phyloP scores from a whole-genome alignment of 2,797 vertebrate species.

The Muscicapa striata region DNA sequence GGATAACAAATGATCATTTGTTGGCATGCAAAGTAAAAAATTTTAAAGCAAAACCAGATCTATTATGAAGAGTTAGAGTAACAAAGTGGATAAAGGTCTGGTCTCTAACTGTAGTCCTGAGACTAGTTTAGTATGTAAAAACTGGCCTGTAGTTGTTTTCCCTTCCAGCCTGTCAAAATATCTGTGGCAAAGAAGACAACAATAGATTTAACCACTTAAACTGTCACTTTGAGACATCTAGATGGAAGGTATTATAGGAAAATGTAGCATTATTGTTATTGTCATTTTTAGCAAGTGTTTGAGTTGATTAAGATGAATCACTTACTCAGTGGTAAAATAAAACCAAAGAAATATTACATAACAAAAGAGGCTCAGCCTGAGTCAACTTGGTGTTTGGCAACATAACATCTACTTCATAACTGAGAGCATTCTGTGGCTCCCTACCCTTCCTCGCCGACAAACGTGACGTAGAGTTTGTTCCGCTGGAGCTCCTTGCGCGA shows the following conservation, averaged over 20 bases:
- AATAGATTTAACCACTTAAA: neutral
- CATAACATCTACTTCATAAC: neutral
- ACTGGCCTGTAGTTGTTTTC: neutral
- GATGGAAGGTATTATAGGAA: neutral
- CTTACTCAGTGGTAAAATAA: neutral
- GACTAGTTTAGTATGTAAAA: neutral
- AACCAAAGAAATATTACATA: neutral
- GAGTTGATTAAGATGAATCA: neutral
- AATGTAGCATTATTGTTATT: neutral
- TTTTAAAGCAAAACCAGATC: neutral
- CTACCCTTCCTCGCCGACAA: conserved; percentile 96
- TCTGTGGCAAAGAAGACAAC: neutral
- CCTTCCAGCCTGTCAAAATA: neutral
- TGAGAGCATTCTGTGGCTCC: neutral
- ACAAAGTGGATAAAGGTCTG: neutral
- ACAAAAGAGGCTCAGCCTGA: neutral
- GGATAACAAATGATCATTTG: conserved; percentile 2
- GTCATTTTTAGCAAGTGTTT: neutral
- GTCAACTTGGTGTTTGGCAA: neutral
- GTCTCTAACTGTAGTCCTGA: neutral
- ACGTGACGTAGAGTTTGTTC: conserved; percentile 96
- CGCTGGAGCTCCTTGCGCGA: conserved; percentile 96
- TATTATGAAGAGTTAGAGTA: neutral
- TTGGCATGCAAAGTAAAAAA: neutral
- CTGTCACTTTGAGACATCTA: neutral